These are phyloP conservation scores for Syrista parreyssii DNA, from an alignment of 2,888 invertebrate species.

Conservation along the genomic window DNA sequence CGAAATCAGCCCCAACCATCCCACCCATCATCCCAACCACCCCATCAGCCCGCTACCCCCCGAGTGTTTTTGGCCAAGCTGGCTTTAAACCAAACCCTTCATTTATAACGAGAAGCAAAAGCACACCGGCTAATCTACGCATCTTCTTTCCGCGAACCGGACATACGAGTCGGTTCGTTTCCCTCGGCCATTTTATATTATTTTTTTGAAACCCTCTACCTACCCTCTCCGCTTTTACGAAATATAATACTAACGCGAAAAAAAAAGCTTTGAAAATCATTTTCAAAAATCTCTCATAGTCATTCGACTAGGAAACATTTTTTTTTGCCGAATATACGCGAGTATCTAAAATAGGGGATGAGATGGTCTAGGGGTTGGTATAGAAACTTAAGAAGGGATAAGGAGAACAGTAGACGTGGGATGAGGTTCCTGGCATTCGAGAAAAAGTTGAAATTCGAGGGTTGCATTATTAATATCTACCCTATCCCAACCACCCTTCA, in stretches of 20 bases:
- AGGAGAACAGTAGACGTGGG: neutral
- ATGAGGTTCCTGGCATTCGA: slow-evolving; percentile 35
- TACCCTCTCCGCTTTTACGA: neutral
- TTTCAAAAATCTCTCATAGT: neutral
- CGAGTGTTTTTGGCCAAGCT: slow-evolving; percentile 45
- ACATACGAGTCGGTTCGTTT: neutral
- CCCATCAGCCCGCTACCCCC: slow-evolving; percentile 23
- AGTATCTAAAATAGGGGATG: neutral
- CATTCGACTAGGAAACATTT: neutral
- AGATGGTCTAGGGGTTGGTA: neutral
- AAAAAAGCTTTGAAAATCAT: neutral
- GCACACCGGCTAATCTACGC: neutral
- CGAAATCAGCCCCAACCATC: slow-evolving; percentile 59
- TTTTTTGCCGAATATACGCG: neutral
- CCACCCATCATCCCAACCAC: slow-evolving; percentile 14
- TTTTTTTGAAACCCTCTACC: neutral
- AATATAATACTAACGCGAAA: neutral
- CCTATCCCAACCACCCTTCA: slow-evolving; percentile 18
- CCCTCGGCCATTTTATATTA: neutral
- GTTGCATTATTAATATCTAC: slow-evolving; percentile 52
- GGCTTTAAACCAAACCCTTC: slow-evolving; percentile 30
- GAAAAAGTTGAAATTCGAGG: slow-evolving; percentile 56
- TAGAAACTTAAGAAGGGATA: neutral
- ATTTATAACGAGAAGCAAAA: slow-evolving; percentile 33
- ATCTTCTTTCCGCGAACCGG: slow-evolving; percentile 2